A percentile compares a stretch with the other conserved stretches of the same genome.
Conservation (phyloP, 2,113 vertebrate species). For the Pterocles burchelli region DNA sequence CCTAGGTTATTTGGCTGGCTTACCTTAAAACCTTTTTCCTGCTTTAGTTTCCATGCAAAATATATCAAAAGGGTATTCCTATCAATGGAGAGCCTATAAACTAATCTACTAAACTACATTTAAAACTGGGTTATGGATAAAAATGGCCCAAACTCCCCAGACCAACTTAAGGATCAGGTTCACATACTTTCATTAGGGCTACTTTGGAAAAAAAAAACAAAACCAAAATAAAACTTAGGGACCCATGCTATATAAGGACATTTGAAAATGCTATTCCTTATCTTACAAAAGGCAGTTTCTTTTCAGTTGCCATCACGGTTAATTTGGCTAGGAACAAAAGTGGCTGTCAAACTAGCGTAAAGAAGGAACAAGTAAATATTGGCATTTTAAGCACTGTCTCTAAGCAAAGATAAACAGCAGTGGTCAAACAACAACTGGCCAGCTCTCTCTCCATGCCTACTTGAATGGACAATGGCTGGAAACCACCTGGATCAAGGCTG, state of each 20-base stretch:
- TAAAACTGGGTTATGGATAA: not conserved
- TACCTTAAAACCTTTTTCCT: slow-evolving; percentile 24
- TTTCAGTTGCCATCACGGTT: not conserved
- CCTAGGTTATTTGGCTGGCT: slow-evolving; percentile 23
- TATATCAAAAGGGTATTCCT: slow-evolving; percentile 25
- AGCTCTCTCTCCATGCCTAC: not conserved
- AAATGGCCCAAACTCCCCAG: not conserved
- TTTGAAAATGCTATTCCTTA: not conserved
- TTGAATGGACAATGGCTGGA: not conserved
- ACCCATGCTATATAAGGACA: not conserved
- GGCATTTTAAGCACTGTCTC: not conserved
- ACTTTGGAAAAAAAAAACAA: not conserved
- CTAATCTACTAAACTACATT: not conserved
- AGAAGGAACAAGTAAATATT: not conserved
- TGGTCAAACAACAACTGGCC: not conserved
- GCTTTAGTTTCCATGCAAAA: slow-evolving; percentile 40
- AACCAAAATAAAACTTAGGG: not conserved
- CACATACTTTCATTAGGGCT: not conserved
- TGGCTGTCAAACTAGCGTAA: accelerated
- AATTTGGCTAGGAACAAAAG: not conserved
- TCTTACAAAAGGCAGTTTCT: not conserved
- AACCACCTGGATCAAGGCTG: not conserved
- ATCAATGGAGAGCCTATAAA: not conserved
- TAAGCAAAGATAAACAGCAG: not conserved
- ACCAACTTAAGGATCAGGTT: not conserved